Percentiles rank a stretch among this genome's conserved stretches.
These are phyloP conservation scores for Sycophaga agraensis DNA, from an alignment of 1,140 invertebrate species.

Conservation along the genomic window DNA sequence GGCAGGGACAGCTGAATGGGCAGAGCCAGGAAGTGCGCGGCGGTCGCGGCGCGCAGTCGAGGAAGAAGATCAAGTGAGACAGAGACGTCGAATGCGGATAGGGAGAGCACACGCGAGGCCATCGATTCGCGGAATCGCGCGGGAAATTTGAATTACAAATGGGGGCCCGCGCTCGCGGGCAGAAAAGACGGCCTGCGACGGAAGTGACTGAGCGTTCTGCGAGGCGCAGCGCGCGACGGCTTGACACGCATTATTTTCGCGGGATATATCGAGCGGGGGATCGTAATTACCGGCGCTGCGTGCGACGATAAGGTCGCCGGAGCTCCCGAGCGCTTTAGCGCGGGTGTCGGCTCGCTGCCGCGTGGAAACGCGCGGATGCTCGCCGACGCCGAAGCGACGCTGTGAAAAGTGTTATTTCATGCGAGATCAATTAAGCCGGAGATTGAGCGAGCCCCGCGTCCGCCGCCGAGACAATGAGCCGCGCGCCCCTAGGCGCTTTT, in stretches of 20 bases:
- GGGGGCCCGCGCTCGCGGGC: background rate
- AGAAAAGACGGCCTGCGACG: constrained; percentile 17
- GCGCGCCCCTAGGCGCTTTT: no score
- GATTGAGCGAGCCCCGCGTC: no score
- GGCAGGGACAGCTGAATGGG: constrained; percentile 17
- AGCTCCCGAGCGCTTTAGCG: background rate
- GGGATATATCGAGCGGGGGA: background rate
- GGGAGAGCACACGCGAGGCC: background rate
- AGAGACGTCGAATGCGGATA: background rate
- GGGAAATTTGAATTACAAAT: constrained; percentile 32
- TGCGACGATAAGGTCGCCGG: background rate
- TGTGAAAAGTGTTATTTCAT: no score
- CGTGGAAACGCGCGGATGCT: no score
- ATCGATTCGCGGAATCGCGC: constrained; percentile 28
- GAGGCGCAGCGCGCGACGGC: background rate
- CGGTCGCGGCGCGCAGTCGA: no score
- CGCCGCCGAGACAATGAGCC: no score
- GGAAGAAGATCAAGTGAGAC: background rate
- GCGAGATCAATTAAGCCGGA: no score
- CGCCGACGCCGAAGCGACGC: no score
- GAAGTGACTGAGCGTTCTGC: constrained; percentile 24
- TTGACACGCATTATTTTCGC: constrained; percentile 22
- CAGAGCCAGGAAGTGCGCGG: background rate
- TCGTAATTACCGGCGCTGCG: constrained; percentile 1
- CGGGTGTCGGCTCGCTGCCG: background rate